Evolutionary conservation across 2,113 vertebrate species (phyloP).

Genomic region (Apeltes quadracus): DNA sequence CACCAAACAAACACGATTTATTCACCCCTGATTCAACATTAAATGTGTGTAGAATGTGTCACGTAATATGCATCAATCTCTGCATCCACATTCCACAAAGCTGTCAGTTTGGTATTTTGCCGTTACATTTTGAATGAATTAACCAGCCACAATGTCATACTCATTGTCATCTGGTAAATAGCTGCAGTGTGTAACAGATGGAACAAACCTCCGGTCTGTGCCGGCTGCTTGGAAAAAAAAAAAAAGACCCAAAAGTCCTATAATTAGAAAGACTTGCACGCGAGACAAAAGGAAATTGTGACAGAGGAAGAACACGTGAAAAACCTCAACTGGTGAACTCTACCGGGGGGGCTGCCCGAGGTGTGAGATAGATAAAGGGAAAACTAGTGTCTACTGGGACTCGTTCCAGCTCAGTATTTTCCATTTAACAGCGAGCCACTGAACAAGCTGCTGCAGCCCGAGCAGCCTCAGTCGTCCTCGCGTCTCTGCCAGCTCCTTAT

Average conservation of each 20-base stretch:
- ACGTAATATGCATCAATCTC: not conserved
- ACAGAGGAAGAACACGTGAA: slow-evolving; percentile 3
- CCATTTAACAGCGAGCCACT: slow-evolving; percentile 33
- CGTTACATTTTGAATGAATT: not conserved
- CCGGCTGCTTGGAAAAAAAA: slow-evolving; percentile 22
- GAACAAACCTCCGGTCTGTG: slow-evolving; percentile 18
- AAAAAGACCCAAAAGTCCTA: slow-evolving; percentile 5
- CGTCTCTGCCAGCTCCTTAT: slow-evolving; percentile 20
- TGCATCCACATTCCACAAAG: not conserved
- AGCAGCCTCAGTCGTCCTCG: slow-evolving; percentile 9
- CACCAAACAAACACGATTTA: not conserved
- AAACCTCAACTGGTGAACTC: slow-evolving; percentile 19
- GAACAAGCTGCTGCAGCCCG: slow-evolving; percentile 46
- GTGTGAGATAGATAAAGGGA: slow-evolving; percentile 7
- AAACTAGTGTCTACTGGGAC: slow-evolving; percentile 40
- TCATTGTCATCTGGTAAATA: slow-evolving; percentile 16
- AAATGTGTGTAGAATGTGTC: not conserved
- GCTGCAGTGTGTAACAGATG: slow-evolving; percentile 3
- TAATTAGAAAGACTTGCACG: slow-evolving; percentile 26
- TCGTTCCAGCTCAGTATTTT: slow-evolving; percentile 61
- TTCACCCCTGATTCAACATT: not conserved
- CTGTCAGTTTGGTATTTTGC: not conserved
- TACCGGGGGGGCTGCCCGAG: slow-evolving; percentile 8
- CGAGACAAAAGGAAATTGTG: slow-evolving; percentile 11
- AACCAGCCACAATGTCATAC: not conserved